Evolutionary conservation across 2,888 invertebrate species (phyloP), one percentile per base, ranked within the genome.

Genomic region (Synergus gifuensis): DNA sequence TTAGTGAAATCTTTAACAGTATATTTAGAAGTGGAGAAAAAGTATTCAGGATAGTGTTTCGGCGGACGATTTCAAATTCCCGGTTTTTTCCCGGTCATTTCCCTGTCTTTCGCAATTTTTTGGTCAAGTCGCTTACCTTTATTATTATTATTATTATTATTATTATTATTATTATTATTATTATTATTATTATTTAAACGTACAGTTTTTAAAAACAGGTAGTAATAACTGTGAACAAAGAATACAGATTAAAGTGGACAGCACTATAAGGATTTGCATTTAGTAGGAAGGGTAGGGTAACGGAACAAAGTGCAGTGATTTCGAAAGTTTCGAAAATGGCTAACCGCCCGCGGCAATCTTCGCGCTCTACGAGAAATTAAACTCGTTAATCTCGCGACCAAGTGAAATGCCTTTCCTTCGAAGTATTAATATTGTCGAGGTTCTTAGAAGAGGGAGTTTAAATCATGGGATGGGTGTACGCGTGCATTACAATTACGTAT

Each of bases 391-490:
- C 54, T 58, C 54, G 18, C 18, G 54, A 58, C 54, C n/a, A 18
- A 58, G 54, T 58, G 18, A 58, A 58, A 58, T 58, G 3, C 9
- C 54, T 18, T 58, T 58, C n/a, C 54, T 58, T n/a, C 54, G 18
- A 58, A 58, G 54, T 58, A 58, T 9, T 58, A 18, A 58, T 58
- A 58, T 58, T 18, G 54, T 58, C 54, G 54, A 1, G 54, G 8
- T 54, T n/a, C 44, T 54, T n/a, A 54, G 54, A 54, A 54, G 54
- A 54, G n/a, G n/a, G n/a, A 54, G n/a, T 54, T 54, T 54, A 54
- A 54, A n/a, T 54, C 54, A 8, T 54, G n/a, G 54, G 54, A 54
- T 54, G 54, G 54, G n/a, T 54, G 54, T 58, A 58, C 18, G 54
- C 54, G 18, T 58, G 54, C 54, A 58, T 58, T 58, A 58, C n/a